phyloP scores from a whole-genome alignment of 2,797 vertebrate genomes.

The Helarctos malayanus region DNA sequence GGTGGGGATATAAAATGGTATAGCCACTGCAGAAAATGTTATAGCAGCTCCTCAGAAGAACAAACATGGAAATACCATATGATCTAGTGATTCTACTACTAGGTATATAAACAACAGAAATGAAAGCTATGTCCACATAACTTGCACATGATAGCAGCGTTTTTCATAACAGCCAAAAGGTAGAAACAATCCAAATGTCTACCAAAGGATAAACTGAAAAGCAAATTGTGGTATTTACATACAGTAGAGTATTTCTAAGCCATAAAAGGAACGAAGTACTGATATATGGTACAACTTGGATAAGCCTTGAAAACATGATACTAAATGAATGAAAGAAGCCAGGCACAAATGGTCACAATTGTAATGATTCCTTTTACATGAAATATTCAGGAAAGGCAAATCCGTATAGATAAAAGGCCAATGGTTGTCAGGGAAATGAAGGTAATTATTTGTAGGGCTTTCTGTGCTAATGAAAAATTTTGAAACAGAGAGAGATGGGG shows the following conservation, averaged over 20 bases:
- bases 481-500: background rate
- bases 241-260: background rate
- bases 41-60: background rate
- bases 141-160: background rate
- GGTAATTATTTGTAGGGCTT: background rate
- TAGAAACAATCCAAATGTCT: background rate
- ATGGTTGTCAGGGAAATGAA: background rate
- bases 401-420: background rate
- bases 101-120: background rate
- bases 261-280: slow-evolving; percentile 15
- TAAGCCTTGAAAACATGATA: background rate
- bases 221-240: background rate
- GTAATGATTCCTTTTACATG: background rate
- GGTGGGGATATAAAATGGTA: background rate
- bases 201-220: background rate
- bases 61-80: background rate
- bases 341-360: background rate
- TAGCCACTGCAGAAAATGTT: background rate
- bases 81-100: background rate
- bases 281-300: background rate
- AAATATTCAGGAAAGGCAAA: background rate
- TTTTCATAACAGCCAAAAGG: background rate
- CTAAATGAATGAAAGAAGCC: background rate
- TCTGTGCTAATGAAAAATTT: slow-evolving; percentile 17
- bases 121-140: background rate